Base-by-base conservation (phyloP, 1,140 invertebrate genomes). In the Trichoplusia ni region DNA sequence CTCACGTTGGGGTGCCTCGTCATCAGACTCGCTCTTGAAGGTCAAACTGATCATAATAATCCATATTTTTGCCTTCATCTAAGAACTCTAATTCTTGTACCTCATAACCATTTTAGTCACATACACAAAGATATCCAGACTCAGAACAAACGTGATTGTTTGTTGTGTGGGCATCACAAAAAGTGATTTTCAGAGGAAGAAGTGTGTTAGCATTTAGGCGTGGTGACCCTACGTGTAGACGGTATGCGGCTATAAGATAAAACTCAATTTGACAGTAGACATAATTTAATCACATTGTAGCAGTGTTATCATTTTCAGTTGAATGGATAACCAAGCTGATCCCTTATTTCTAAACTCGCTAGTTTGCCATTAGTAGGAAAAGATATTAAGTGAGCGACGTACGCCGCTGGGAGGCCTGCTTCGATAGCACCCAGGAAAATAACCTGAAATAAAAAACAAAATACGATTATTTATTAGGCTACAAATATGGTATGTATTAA, bases 301-400 rank as follows among this genome's bases (percentile, higher is more conserved):
- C 27, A 0, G 25, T n/a, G 9, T 3, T 23, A 13, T 6, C n/a
- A 14, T 21, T 47, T 27, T 27, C 1, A 18, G 5, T 40, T 40
- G 49, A 58, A 69, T n/a, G 65, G 65, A 16, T 62, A 61, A 13
- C 67, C 54, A 13, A 69, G 47, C 8, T 46, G 14, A 11, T 69
- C 29, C 9, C 37, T 14, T 29, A 63, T 61, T 11, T 13, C 2
- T 11, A 40, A 23, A 13, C 23, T 19, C 6, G 77, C 94, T 33
- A 85, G 71, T 72, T 93, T 95, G 5, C 92, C 93, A 86, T 96
- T 96, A 71, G 95, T 91, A 9, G 92, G 90, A 70, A 96, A 92
- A 11, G 67, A 85, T 76, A 93, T 81, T 51, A 97, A 86, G 29
- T 87, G 91, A 53, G 91, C 65, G 13, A 95, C 90, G 76, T 97